A percentile compares a stretch with the other conserved stretches of the same genome.
These are phyloP conservation scores for Liasis olivaceus DNA, from an alignment of 2,797 vertebrate species.

Conservation along the genomic window DNA sequence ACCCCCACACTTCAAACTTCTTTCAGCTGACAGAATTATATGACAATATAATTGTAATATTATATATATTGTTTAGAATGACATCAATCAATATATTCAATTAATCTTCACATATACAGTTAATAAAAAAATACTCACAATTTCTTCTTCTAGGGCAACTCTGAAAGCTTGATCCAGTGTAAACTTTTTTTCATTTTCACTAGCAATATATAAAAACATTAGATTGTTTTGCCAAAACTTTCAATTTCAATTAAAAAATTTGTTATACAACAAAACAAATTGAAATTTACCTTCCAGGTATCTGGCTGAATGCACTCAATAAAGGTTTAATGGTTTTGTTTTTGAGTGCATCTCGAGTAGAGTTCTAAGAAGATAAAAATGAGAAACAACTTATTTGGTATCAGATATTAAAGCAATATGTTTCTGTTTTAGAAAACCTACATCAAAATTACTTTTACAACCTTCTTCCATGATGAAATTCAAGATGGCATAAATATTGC, in stretches of 20 bases:
- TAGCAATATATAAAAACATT: constrained; percentile 70
- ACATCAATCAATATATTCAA: not conserved
- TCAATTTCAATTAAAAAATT: constrained; percentile 25
- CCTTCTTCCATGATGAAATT: not conserved
- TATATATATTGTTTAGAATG: not conserved
- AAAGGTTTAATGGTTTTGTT: constrained; percentile 84
- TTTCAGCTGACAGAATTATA: not conserved
- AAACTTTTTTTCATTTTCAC: constrained; percentile 95
- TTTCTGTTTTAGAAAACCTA: not conserved
- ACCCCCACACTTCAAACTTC: not conserved
- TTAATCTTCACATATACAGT: not conserved
- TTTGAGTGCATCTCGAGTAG: constrained; percentile 82
- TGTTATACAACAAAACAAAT: not conserved
- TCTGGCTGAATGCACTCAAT: constrained; percentile 83
- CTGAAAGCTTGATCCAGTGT: constrained; percentile 94
- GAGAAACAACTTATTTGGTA: not conserved
- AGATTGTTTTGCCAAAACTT: constrained; percentile 23
- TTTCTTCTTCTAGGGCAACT: constrained; percentile 90
- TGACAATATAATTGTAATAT: not conserved
- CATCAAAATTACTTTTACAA: not conserved
- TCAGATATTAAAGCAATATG: not conserved
- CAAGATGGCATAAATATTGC: not conserved
- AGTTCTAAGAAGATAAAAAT: constrained; percentile 74
- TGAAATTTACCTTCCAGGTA: constrained; percentile 86
- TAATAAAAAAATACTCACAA: constrained; percentile 79